Evolutionary conservation across 2,888 invertebrate genomes (phyloP), one percentile per base, ranked within the genome.

Genomic region (Troglohyphantes excavatus): DNA sequence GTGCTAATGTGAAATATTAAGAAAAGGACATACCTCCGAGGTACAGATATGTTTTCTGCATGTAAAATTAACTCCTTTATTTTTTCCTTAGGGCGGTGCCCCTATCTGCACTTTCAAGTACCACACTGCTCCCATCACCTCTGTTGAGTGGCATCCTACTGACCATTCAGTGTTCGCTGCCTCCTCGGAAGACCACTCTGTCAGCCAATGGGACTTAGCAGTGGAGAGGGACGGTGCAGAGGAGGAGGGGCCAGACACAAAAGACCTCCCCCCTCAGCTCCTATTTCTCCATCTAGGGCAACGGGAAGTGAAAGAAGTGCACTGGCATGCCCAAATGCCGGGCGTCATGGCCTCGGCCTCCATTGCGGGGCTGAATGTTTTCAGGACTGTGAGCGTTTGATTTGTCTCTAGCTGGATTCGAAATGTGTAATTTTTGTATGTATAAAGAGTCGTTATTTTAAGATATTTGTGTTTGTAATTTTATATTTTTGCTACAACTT

Each of bases 241-340:
- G 65, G 94, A 93, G 91, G 70, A 67, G 6, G 93, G 93, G 5
- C 92, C 92, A 19, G 92, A 92, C 2, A 90, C 95, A 68, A 53
- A 43, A 17, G 61, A 83, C n/a, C 94, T 99, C 79, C 99, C 99
- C 29, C 98, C 99, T 0, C 99, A 99, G 93, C 94, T 99, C 72
- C 94, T 99, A 91, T 99, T 99, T 93, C 98, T 99, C 92, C 99
- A 99, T 93, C 98, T 98, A 67, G 99, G 99, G 63, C 99, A 99
- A 94, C 96, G 96, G 87, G 98, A 99, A 93, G 96, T 99, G 84
- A 99, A 99, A 93, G 99, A 99, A 94, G 94, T 99, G 39, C 99
- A 99, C 93, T 99, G 99, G 99, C 99, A 99, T 94, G 96, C 96
- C 29, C 99, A 99, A 94, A 95, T 99, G 91, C 97, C 98, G 0